A percentile compares a stretch with the other conserved stretches of the same genome.
Conservation (phyloP, 2,113 vertebrate genomes). For the Paramormyrops kingsleyae region DNA sequence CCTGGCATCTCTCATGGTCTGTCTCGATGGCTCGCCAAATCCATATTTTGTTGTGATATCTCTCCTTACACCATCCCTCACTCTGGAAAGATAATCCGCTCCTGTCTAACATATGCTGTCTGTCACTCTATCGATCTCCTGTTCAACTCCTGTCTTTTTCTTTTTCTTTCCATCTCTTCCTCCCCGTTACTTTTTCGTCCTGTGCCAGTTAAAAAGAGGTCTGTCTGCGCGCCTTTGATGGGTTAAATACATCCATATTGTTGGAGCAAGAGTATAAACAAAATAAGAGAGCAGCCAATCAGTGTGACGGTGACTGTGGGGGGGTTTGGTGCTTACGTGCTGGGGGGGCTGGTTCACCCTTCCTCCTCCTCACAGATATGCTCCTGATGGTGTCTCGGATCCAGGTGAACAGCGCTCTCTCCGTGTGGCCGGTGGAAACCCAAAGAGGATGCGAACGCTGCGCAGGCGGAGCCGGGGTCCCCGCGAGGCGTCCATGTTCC, state of each 20-base stretch:
- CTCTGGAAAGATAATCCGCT: not conserved
- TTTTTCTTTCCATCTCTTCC: not conserved
- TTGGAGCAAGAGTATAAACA: not conserved
- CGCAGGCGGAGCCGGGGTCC: not conserved
- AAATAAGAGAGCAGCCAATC: not conserved
- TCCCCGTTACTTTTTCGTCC: not conserved
- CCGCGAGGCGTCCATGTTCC: too few species aligned
- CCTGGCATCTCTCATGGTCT: not conserved
- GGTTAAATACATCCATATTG: not conserved
- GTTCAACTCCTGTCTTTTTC: not conserved
- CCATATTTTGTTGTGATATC: constrained; percentile 9
- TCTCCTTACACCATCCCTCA: not conserved
- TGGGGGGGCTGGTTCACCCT: not conserved
- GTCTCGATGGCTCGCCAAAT: not conserved
- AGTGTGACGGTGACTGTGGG: too few species aligned
- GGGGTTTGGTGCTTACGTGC: not conserved
- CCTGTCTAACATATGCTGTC: not conserved
- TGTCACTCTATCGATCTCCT: not conserved
- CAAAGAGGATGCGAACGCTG: not conserved
- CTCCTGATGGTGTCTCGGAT: not conserved
- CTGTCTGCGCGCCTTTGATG: not conserved
- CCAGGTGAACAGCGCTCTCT: not conserved
- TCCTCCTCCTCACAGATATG: not conserved
- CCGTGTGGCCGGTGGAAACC: not conserved
- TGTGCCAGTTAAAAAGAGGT: not conserved